phyloP scores from a whole-genome alignment of 2,113 vertebrate species.

The Notothenia rossii region DNA sequence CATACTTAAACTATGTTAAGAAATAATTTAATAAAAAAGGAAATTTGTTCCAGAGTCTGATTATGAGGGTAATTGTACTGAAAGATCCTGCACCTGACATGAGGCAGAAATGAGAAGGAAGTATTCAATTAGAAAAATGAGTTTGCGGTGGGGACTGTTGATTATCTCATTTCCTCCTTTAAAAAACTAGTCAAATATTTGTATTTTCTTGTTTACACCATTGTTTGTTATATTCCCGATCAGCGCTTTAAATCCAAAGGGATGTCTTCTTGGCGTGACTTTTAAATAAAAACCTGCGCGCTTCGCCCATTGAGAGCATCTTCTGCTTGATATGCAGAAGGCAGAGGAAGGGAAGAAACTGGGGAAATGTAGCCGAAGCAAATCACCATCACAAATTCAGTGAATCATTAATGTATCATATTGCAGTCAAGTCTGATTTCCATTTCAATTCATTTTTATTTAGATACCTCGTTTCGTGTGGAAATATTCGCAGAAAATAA shows the following conservation, averaged over 20 bases:
- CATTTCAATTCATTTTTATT: constrained; percentile 65
- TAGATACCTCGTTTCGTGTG: constrained; percentile 47
- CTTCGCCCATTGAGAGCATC: constrained; percentile 21
- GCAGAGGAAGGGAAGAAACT: constrained; percentile 45
- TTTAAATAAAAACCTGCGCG: constrained; percentile 67
- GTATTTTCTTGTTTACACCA: constrained; percentile 44
- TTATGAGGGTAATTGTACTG: constrained; percentile 25
- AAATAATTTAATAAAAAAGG: constrained; percentile 39
- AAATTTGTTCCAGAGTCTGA: constrained; percentile 18
- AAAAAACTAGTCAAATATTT: constrained; percentile 38
- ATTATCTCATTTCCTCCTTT: constrained; percentile 22
- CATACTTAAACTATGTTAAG: constrained; percentile 14
- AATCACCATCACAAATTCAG: constrained; percentile 60
- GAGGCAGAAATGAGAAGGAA: background rate
- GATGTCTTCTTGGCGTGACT: constrained; percentile 43
- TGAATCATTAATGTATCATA: constrained; percentile 71
- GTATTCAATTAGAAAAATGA: constrained; percentile 15
- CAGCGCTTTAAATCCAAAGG: constrained; percentile 40
- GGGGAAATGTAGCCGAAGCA: constrained; percentile 68
- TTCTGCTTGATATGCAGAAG: constrained; percentile 67
- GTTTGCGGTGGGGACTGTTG: constrained; percentile 1
- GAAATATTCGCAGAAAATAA: constrained; percentile 55
- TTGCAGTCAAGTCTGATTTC: constrained; percentile 66
- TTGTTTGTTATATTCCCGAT: constrained; percentile 33
- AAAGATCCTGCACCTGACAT: constrained; percentile 32